Conservation (phyloP, 2,113 vertebrate species). For the human (Homo sapiens) region DNA sequence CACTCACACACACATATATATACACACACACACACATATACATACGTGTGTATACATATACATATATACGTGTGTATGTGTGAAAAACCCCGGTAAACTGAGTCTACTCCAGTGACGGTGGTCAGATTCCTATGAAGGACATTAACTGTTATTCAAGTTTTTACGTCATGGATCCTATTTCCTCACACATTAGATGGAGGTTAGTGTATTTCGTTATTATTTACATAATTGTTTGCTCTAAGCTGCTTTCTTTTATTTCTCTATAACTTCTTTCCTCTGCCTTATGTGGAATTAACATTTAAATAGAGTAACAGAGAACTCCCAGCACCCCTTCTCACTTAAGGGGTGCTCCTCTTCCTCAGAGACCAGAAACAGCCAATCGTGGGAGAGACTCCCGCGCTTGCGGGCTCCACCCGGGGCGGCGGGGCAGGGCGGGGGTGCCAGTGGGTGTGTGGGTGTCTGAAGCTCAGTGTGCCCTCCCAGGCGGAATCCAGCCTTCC, state of each 20-base stretch:
- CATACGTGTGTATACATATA: too few species aligned
- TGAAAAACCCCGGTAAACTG: rapidly evolving
- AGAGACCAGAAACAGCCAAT: background rate
- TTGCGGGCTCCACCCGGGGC: background rate
- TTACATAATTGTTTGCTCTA: rapidly evolving
- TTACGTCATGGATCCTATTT: rapidly evolving
- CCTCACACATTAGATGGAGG: rapidly evolving
- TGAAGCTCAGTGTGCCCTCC: background rate
- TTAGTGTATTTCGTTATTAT: rapidly evolving
- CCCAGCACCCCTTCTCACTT: background rate
- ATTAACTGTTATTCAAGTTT: rapidly evolving
- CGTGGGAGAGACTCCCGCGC: background rate
- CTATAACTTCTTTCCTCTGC: background rate
- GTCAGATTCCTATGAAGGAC: background rate
- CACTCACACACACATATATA: too few species aligned
- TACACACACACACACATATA: too few species aligned
- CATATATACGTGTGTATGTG: too few species aligned
- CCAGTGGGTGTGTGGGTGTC: background rate
- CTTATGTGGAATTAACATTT: background rate
- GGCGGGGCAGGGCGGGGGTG: rapidly evolving
- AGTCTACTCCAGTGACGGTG: background rate
- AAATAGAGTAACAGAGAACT: background rate
- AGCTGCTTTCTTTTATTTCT: background rate
- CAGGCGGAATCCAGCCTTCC: background rate
- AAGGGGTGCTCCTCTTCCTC: background rate